phyloP scores from a whole-genome alignment of 2,888 invertebrate species.

The Linnaemya tessellans region DNA sequence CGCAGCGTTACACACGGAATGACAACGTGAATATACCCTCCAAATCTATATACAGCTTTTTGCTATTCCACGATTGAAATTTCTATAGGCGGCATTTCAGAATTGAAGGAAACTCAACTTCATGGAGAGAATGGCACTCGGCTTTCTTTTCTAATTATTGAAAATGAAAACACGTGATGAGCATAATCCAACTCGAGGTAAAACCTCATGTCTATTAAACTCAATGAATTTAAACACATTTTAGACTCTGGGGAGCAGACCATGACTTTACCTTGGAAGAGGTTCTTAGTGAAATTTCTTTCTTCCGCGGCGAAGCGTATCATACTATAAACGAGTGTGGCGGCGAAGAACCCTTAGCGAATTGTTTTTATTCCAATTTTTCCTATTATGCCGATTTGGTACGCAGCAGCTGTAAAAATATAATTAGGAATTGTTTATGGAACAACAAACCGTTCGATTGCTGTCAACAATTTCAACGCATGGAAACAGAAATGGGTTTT shows the following conservation, averaged over 20 bases:
- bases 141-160: too few species aligned
- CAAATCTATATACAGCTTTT: too few species aligned
- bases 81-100: too few species aligned
- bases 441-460: conserved; percentile 86
- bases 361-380: conserved; percentile 86
- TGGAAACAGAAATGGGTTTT: conserved; percentile 88
- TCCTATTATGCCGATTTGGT: conserved; percentile 85
- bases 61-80: too few species aligned
- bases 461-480: conserved; percentile 86
- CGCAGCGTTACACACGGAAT: too few species aligned
- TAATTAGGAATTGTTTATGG: conserved; percentile 85
- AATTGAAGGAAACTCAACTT: too few species aligned
- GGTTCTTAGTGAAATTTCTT: conserved; percentile 87
- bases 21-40: too few species aligned
- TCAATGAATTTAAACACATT: neutral
- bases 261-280: conserved; percentile 89
- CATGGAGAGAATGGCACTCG: too few species aligned
- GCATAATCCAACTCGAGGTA: too few species aligned
- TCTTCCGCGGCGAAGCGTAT: conserved; percentile 87
- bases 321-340: conserved; percentile 87
- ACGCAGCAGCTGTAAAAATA: conserved; percentile 85
- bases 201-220: neutral
- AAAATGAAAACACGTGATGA: too few species aligned
- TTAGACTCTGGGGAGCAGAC: conserved; percentile 86
- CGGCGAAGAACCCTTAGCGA: conserved; percentile 83